Base-by-base conservation (phyloP, 53 echinoderm and acorn worm genomes). In the Astropecten irregularis region DNA sequence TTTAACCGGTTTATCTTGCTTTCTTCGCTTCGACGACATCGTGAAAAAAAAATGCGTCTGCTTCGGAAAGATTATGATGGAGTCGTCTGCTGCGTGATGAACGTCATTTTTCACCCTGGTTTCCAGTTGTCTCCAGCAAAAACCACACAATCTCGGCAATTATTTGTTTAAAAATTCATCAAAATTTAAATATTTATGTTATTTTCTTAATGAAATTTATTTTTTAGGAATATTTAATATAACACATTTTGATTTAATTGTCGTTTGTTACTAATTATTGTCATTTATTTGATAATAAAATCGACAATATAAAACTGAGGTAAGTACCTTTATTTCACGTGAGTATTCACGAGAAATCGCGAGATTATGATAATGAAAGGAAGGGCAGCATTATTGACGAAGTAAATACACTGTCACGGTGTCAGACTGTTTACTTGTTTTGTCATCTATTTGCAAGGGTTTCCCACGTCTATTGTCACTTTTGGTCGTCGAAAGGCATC, bases 11-110 rank as follows among this genome's bases (percentile, higher is more conserved):
- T 91, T 93, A 85, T 84, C 82, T 84, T 96, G 93, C 59, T 96
- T 96, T 82, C 96, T 91, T 74, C 87, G 91, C 38, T 68, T 86
- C 11, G 96, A 93, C 77, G 96, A 91, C 96, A 96, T 96, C 38
- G 61, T 91, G 40, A 57, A 79, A 66, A n/a, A n/a, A 72, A 68
- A 87, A 74, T 88, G 76, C 91, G 90, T 90, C 90, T 90, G 90
- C 90, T 85, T 61, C 82, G 40, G 85, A 48, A 66, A 47, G 61
- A 32, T 22, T 81, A 62, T 84, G 68, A 74, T 54, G 61, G 83
- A 88, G 95, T 95, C 95, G 95, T 95, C 95, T 93, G 92, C 95
- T 95, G 85, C 58, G 53, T 92, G 89, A 83, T 68, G 83, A 83
- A 55, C 83, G 66, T 65, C 83, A 52, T 52, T 82, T 52, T 42